Evolutionary conservation across 2,888 invertebrate genomes (phyloP).

Genomic region (Nomada hirtipes): DNA sequence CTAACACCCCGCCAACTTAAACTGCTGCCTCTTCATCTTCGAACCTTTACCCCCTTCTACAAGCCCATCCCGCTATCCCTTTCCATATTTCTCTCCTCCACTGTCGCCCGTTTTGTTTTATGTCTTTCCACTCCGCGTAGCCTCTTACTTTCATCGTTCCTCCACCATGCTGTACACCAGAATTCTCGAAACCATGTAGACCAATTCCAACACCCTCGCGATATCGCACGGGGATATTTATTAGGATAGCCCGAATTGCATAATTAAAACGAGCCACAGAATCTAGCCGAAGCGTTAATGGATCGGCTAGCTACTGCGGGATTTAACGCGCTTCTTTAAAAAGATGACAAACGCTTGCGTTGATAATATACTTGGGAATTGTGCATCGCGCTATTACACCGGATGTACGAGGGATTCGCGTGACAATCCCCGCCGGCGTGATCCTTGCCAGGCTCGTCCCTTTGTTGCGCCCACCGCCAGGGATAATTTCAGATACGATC

Average conservation of each 20-base stretch:
- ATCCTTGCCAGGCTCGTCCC: not conserved
- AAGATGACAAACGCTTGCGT: conserved; percentile 48
- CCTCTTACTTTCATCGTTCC: not conserved
- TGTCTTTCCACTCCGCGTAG: not conserved
- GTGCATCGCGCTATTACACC: conserved; percentile 55
- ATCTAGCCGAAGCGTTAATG: conserved; percentile 69
- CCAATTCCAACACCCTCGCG: not conserved
- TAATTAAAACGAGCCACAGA: conserved; percentile 68
- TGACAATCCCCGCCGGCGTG: not conserved
- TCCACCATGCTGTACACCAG: not conserved
- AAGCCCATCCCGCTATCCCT: conserved; percentile 14
- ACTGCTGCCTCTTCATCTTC: conserved; percentile 56
- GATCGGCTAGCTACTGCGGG: conserved; percentile 51
- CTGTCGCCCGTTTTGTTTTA: conserved; percentile 24
- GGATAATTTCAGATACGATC: conserved; percentile 15
- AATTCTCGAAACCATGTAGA: not conserved
- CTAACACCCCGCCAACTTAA: conserved; percentile 71
- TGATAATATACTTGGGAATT: conserved; percentile 66
- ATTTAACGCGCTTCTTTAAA: conserved; percentile 50
- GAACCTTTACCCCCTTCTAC: not conserved
- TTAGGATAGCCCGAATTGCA: conserved; percentile 71
- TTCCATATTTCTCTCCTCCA: conserved; percentile 19
- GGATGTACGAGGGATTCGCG: conserved; percentile 10
- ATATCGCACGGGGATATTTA: conserved; percentile 62
- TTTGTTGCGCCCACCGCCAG: not conserved